Conservation (phyloP, 2,113 vertebrate species). For the Octodon degus region DNA sequence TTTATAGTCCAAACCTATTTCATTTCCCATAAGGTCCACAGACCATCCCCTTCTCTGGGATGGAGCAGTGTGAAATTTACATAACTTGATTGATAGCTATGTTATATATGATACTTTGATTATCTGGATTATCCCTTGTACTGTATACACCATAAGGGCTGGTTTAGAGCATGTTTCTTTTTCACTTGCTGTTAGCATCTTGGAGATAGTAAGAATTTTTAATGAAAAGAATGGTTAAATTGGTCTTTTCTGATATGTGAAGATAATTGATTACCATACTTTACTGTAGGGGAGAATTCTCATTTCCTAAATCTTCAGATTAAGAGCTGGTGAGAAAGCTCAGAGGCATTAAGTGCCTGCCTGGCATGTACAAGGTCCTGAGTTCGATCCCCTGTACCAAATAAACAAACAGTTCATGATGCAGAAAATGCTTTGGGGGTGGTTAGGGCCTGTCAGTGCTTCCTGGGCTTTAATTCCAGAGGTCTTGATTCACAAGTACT, state of each 20-base stretch:
- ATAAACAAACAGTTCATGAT: neutral
- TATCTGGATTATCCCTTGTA: neutral
- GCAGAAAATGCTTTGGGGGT: neutral
- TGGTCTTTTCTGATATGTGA: neutral
- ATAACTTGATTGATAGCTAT: neutral
- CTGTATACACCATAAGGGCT: neutral
- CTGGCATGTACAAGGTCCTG: too few species aligned
- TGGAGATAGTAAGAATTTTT: neutral
- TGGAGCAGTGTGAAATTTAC: neutral
- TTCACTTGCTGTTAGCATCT: neutral
- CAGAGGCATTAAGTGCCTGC: too few species aligned
- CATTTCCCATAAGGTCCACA: neutral
- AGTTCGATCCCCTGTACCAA: too few species aligned
- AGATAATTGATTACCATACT: neutral
- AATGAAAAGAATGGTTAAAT: constrained; percentile 38
- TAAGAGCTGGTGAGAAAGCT: too few species aligned
- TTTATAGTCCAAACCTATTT: constrained; percentile 27
- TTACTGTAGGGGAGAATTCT: constrained; percentile 13
- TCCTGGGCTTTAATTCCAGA: neutral
- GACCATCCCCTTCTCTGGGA: neutral
- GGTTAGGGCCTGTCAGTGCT: neutral
- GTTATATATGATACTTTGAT: neutral
- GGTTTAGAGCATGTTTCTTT: neutral
- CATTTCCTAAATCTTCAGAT: neutral
- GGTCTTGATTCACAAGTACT: neutral